Evolutionary conservation across 2,113 vertebrate genomes (phyloP), one percentile per base, ranked within the genome.

Genomic region (Myiagra hebetior): DNA sequence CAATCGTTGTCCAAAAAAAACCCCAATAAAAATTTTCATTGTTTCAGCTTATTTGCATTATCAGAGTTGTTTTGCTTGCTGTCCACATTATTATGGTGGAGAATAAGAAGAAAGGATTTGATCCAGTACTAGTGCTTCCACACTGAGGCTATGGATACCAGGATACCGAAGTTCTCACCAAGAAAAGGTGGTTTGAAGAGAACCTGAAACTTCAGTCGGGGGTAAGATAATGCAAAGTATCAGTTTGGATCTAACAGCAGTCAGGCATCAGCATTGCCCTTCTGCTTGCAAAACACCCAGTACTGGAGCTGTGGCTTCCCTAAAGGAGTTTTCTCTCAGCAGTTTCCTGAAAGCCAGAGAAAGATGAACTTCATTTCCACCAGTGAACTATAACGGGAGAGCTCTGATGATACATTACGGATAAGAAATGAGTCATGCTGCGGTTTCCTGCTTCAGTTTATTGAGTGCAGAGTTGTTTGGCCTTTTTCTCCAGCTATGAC

Each of bases 361-460:
- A 94, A 94, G 93, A 93, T 90, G 81, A 95, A 91, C 74, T 95
- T 89, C 85, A 84, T 93, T 94, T 94, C 93, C 87, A 96, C 76
- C 89, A 93, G 59, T 94, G 88, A 96, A 87, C 85, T 89, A 87
- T 94, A 97, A 95, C 52, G 0, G 80, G 80, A 95, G 83, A 93
- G 56, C 80, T 91, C 78, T 60, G 88, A 94, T 96, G 90, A 94
- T 91, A 85, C 77, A 96, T 95, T 92, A 63, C 35, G 0, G 79
- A 74, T 75, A 65, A 96, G 53, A 76, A 95, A 96, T 97, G 86
- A 97, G 85, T 97, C 96, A 96, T 63, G 53, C 84, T 93, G 94
- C 0, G 53, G 95, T 96, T 97, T 97, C 83, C 96, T 97, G 97
- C 87, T 89, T 87, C 53, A 75, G 53, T 83, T 96, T 88, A 91